Percentiles rank a stretch among this genome's conserved stretches.
Conservation (phyloP, 2,113 vertebrate species). For the Indicator maculatus region DNA sequence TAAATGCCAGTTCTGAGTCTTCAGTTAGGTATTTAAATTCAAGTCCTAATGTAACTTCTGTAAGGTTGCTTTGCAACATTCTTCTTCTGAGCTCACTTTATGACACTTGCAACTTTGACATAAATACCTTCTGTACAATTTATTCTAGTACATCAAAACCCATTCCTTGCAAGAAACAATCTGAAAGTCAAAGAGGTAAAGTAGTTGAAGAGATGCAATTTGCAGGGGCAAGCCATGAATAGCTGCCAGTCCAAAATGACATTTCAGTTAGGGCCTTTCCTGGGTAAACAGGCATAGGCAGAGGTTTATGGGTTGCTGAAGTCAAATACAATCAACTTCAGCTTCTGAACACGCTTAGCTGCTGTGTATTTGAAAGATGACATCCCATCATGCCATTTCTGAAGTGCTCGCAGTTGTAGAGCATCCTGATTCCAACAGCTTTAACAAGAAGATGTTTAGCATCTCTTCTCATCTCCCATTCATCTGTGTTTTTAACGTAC, state of each 20-base stretch:
- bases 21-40: background rate
- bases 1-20: background rate
- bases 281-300: background rate
- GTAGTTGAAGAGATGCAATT: background rate
- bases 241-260: background rate
- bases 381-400: background rate
- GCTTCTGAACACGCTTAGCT: background rate
- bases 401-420: background rate
- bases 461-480: background rate
- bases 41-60: background rate
- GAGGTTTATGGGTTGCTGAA: background rate
- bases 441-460: background rate
- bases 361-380: background rate
- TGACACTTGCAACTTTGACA: background rate
- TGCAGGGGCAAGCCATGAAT: background rate
- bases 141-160: background rate
- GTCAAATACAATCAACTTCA: background rate
- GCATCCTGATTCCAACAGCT: background rate
- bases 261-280: background rate
- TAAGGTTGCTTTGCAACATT: background rate
- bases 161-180: background rate
- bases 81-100: background rate
- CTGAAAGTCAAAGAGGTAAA: background rate
- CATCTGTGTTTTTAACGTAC: conserved; percentile 1
- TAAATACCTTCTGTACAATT: background rate